Conservation (phyloP, 2,888 invertebrate genomes). For the Drosophila basisetae region DNA sequence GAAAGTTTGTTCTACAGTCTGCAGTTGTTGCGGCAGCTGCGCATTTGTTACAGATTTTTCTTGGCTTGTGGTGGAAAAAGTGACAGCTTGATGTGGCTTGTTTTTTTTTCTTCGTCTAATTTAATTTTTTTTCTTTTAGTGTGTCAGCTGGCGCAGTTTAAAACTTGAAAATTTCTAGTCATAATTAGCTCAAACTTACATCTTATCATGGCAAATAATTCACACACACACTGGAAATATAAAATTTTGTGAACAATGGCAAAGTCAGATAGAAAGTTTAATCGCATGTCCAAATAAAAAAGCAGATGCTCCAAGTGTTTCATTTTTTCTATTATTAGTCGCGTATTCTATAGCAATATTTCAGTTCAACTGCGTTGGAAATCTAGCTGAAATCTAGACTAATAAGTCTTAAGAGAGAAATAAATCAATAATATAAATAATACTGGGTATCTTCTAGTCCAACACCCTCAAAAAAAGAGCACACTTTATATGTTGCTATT, state of each 20-base stretch:
- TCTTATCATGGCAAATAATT: conserved; percentile 73
- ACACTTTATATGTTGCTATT: conserved; percentile 1
- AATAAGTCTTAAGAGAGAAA: neutral
- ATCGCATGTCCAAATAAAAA: conserved; percentile 37
- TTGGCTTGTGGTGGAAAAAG: conserved; percentile 49
- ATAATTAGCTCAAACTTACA: conserved; percentile 74
- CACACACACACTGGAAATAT: conserved; percentile 40
- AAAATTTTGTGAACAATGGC: conserved; percentile 35
- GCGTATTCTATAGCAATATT: neutral
- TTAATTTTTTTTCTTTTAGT: conserved; percentile 30
- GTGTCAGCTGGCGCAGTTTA: conserved; percentile 53
- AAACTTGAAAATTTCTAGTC: conserved; percentile 60
- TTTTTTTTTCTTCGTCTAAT: conserved; percentile 1
- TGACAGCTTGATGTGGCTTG: conserved; percentile 49
- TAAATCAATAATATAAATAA: neutral
- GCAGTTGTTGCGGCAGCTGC: conserved; percentile 39
- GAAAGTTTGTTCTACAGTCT: conserved; percentile 74
- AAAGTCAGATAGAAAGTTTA: conserved; percentile 68
- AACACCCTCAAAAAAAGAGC: neutral
- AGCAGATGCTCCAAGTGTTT: conserved; percentile 14
- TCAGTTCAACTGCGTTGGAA: neutral
- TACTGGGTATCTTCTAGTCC: neutral
- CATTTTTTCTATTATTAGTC: conserved; percentile 6
- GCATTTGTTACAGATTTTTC: conserved; percentile 75
- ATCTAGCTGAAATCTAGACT: neutral